A percentile compares a stretch with the other conserved stretches of the same genome.
Conservation (phyloP, 2,797 vertebrate species). For the Pseudotriccus pelzelni region DNA sequence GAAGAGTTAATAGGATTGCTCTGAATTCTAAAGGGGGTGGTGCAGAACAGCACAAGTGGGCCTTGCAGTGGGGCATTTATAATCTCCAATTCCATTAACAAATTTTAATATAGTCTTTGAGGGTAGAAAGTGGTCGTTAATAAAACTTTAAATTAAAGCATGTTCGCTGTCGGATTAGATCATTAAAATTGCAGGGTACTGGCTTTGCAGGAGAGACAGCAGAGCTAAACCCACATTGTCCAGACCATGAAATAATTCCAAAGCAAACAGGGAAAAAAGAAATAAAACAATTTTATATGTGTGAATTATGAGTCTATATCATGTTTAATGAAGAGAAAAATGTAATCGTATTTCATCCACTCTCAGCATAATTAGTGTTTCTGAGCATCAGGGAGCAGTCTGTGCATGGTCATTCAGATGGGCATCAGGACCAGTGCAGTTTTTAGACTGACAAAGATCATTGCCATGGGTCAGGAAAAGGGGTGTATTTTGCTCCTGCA, state of each 20-base stretch:
- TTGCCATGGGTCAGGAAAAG: neutral
- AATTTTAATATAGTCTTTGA: constrained; percentile 70
- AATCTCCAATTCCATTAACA: constrained; percentile 66
- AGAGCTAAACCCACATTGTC: constrained; percentile 12
- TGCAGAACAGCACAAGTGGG: constrained; percentile 16
- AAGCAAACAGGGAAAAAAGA: constrained; percentile 63
- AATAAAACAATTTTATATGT: constrained; percentile 53
- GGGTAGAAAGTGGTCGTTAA: constrained; percentile 69
- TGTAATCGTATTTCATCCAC: constrained; percentile 54
- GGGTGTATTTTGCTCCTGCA: neutral
- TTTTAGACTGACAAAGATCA: neutral
- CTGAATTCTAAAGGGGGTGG: constrained; percentile 34
- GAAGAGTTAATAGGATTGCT: constrained; percentile 67
- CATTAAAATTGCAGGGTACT: constrained; percentile 70
- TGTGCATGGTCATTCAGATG: accelerated
- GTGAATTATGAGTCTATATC: constrained; percentile 56
- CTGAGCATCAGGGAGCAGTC: neutral
- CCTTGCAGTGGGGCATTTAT: constrained; percentile 55
- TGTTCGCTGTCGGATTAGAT: constrained; percentile 62
- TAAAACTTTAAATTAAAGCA: constrained; percentile 73
- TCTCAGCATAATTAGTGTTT: neutral
- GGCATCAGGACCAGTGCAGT: neutral
- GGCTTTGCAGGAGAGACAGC: constrained; percentile 27
- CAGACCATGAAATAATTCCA: constrained; percentile 35
- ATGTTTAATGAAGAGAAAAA: constrained; percentile 69